Evolutionary conservation across 2,797 vertebrate species (phyloP).

Genomic region (Pyrocephalus nanus): DNA sequence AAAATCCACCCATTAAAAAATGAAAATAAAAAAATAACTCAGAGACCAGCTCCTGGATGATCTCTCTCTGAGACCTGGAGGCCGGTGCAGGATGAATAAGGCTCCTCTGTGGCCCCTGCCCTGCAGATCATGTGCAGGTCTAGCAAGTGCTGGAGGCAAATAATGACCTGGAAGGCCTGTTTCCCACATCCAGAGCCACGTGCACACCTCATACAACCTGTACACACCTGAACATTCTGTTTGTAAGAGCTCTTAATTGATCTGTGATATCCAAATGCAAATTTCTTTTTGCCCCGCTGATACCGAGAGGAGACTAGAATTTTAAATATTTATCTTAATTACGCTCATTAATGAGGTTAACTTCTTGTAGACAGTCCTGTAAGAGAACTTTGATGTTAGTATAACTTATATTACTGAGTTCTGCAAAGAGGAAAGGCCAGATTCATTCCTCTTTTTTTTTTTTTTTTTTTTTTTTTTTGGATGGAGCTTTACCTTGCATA

Average conservation of each 20-base stretch:
- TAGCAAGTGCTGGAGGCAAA: neutral
- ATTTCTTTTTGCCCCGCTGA: neutral
- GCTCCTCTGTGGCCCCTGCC: neutral
- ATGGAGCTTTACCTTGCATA: neutral
- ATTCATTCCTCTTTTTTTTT: neutral
- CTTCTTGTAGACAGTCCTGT: neutral
- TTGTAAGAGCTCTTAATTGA: neutral
- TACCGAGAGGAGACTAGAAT: neutral
- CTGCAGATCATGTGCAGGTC: neutral
- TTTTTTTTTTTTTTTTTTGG: neutral
- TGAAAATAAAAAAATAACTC: too few species aligned
- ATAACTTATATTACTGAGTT: neutral
- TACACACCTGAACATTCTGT: fast-evolving
- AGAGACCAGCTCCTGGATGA: neutral
- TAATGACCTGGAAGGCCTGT: neutral
- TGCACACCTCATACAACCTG: neutral
- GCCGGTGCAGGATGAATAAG: too few species aligned
- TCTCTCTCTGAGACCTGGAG: neutral
- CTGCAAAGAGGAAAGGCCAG: neutral
- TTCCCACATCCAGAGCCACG: neutral
- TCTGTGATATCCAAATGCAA: neutral
- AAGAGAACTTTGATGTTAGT: neutral
- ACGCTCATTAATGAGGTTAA: neutral
- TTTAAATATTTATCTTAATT: neutral
- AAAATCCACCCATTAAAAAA: neutral